phyloP scores from a whole-genome alignment of 2,797 vertebrate genomes.

The Etheostoma perlongum region DNA sequence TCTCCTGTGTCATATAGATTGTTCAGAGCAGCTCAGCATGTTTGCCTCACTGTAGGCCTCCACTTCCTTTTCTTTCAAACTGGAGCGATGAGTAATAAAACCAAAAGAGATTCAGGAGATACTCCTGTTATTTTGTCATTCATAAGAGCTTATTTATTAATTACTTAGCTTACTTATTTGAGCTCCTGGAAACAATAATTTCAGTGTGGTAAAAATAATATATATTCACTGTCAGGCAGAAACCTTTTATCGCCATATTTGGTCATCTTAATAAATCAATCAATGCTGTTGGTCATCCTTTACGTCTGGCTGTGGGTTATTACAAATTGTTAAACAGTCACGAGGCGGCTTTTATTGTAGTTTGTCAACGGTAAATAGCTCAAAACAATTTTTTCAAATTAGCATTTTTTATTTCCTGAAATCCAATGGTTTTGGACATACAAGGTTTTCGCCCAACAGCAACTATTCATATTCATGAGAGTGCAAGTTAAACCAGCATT shows the following conservation, averaged over 20 bases:
- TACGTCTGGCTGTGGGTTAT: too few relatives aligned
- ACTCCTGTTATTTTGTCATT: constrained; percentile 12
- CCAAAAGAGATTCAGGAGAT: neutral
- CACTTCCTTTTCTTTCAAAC: constrained; percentile 33
- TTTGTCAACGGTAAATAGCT: too few relatives aligned
- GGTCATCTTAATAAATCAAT: too few relatives aligned
- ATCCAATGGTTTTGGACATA: too few relatives aligned
- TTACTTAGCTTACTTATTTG: too few relatives aligned
- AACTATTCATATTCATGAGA: constrained; percentile 16
- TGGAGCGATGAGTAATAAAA: constrained; percentile 1
- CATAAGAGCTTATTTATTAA: constrained; percentile 12
- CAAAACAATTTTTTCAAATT: too few relatives aligned
- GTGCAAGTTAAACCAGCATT: constrained; percentile 43
- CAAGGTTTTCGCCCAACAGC: too few relatives aligned
- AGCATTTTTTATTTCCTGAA: too few relatives aligned
- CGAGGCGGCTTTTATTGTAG: too few relatives aligned
- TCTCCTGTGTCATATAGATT: constrained; percentile 55
- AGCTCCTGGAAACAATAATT: constrained; percentile 23
- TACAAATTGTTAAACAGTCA: too few relatives aligned
- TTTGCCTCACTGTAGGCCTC: constrained; percentile 22
- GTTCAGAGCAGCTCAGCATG: constrained; percentile 46
- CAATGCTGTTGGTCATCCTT: too few relatives aligned
- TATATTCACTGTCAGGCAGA: neutral
- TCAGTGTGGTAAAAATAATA: constrained; percentile 38
- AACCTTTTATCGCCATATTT: too few relatives aligned